A percentile compares a stretch with the other conserved stretches of the same genome.
Conservation (phyloP, 2,888 invertebrate species). For the Lissocephala sabroskyi region DNA sequence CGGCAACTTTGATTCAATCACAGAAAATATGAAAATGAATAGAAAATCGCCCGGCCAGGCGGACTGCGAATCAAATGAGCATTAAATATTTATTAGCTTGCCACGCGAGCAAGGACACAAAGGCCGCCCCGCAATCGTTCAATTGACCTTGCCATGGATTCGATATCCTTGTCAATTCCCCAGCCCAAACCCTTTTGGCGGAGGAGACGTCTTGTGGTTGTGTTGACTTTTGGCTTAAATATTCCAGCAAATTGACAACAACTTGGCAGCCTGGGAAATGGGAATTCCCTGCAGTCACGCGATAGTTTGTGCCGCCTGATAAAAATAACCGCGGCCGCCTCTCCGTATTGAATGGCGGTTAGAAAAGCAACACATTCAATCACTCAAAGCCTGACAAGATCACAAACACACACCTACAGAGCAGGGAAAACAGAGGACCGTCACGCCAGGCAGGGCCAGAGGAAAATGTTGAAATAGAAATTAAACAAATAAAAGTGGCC, state of each 20-base stretch:
- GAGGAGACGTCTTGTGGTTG: no score
- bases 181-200: no score
- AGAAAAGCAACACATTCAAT: constrained; percentile 60
- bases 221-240: background rate
- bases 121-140: no score
- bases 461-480: background rate
- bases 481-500: background rate
- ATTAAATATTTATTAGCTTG: constrained; percentile 28
- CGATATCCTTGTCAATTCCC: no score
- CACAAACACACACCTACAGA: constrained; percentile 10
- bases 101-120: no score
- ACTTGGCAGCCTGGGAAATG: constrained; percentile 14
- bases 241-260: constrained; percentile 46
- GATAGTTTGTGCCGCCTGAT: constrained; percentile 39
- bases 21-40: constrained; percentile 6
- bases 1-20: constrained; percentile 48
- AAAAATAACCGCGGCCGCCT: constrained; percentile 37
- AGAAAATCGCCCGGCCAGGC: no score
- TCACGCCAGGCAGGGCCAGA: background rate
- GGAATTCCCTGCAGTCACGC: constrained; percentile 35
- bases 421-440: no score
- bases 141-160: no score
- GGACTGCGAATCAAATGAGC: constrained; percentile 26
- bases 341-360: constrained; percentile 58
- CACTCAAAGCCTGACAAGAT: constrained; percentile 45